Evolutionary conservation across 2,888 invertebrate genomes (phyloP), one percentile per base, ranked within the genome.

Genomic region (Agrotis segetum): DNA sequence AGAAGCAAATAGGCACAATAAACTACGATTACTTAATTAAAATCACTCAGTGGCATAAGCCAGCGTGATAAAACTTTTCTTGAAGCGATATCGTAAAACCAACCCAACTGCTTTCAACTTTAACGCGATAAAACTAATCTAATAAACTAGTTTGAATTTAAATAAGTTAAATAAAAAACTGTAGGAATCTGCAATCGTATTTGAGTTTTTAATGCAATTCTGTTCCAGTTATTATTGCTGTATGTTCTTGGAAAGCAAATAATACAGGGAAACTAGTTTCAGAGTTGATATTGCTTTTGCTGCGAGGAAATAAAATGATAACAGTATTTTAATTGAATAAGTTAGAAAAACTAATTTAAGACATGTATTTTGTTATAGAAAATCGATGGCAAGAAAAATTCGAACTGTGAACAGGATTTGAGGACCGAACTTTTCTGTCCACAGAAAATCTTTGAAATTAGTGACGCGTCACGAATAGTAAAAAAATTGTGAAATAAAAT

Each of bases 81-180:
- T 29, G 40, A 17, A n/a, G 13, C 46, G 21, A 58, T 17, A 49
- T 7, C 58, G 40, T n/a, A 58, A 72, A 77, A 77, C 24, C 13
- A 24, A 72, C 46, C 21, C n/a, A 72, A 58, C 46, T 67, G 19
- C 56, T 40, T 62, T 47, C 47, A 58, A 72, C 67, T 76, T 67
- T 44, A 50, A 46, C 24, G 19, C 46, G 2, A 47, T 24, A 52
- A 76, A 72, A 67, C 50, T 19, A 58, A 77, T 72, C 9, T 77
- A 58, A 67, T 56, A 52, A 34, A 24, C 58, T 47, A 24, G 34
- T 67, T 52, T 9, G 40, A 77, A 68, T 77, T 40, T 21, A 29
- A 40, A 67, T 9, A 46, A 76, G 46, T 21, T 77, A 16, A 76
- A 50, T 59, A 14, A 76, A 75, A 50, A 68, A 59, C 17, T 17